Evolutionary conservation across 2,888 invertebrate species (phyloP).

Genomic region (Bombylius major): DNA sequence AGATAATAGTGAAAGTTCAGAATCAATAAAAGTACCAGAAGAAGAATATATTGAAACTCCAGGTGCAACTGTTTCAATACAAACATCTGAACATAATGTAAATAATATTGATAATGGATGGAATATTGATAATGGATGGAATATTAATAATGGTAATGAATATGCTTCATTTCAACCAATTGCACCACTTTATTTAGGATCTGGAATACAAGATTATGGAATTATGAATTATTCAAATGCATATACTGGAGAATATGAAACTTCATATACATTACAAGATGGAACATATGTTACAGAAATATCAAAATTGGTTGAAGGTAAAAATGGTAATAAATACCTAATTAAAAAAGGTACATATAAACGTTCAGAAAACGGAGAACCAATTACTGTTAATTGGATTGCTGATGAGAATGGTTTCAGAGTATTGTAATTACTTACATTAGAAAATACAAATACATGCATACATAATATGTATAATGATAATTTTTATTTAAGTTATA

Average conservation of each 20-base stretch:
- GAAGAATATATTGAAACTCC: too few relatives aligned
- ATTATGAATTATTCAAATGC: background rate
- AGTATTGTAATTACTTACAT: background rate
- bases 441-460: background rate
- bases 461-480: too few relatives aligned
- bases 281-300: conserved; percentile 8
- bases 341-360: conserved; percentile 10
- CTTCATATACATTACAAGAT: conserved; percentile 6
- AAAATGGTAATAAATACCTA: conserved; percentile 2
- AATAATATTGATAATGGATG: too few relatives aligned
- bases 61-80: too few relatives aligned
- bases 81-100: too few relatives aligned
- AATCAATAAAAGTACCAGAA: too few relatives aligned
- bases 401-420: conserved; percentile 11
- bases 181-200: background rate
- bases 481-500: too few relatives aligned
- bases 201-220: background rate
- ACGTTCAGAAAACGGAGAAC: conserved; percentile 3
- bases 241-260: background rate
- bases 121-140: too few relatives aligned
- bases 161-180: background rate
- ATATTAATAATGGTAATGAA: too few relatives aligned
- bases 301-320: conserved; percentile 1
- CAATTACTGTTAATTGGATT: conserved; percentile 8
- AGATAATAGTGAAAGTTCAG: too few relatives aligned